These are phyloP conservation scores for Schizaphis graminum DNA, from an alignment of 2,888 invertebrate species.

Conservation along the genomic window DNA sequence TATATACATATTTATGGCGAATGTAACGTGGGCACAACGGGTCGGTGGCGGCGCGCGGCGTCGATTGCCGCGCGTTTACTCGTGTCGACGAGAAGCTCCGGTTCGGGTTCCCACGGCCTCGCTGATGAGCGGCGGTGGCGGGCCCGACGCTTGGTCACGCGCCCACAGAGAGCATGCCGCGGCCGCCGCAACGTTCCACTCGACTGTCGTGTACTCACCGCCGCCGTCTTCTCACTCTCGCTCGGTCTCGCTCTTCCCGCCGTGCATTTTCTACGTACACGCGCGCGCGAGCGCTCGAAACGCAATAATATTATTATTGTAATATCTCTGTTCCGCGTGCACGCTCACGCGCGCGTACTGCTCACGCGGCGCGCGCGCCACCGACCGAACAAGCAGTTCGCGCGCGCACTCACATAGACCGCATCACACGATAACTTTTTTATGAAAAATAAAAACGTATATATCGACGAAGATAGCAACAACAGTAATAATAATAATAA, in stretches of 20 bases:
- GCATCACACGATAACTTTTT: background rate
- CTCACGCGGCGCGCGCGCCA: slow-evolving; percentile 38
- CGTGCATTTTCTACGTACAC: background rate
- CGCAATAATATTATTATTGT: slow-evolving; percentile 7
- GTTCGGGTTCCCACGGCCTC: slow-evolving; percentile 63
- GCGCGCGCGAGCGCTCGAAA: background rate
- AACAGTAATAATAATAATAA: background rate
- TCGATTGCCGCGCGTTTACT: slow-evolving; percentile 10
- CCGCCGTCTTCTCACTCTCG: background rate
- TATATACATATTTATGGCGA: background rate
- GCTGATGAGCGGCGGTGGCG: background rate
- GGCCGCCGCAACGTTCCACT: slow-evolving; percentile 41
- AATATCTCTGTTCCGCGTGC: slow-evolving; percentile 32
- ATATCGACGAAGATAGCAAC: background rate
- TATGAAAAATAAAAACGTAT: background rate
- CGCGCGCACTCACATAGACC: background rate
- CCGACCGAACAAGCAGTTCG: background rate
- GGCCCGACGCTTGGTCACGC: slow-evolving; percentile 53
- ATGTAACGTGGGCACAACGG: slow-evolving; percentile 32
- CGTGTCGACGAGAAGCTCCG: slow-evolving; percentile 59
- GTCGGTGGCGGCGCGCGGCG: slow-evolving; percentile 6
- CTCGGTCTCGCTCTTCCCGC: background rate
- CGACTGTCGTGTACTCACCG: slow-evolving; percentile 26
- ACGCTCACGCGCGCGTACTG: background rate
- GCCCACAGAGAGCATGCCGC: slow-evolving; percentile 37